Evolutionary conservation across 2,888 invertebrate genomes (phyloP).

Genomic region (Horisme vitalbata): DNA sequence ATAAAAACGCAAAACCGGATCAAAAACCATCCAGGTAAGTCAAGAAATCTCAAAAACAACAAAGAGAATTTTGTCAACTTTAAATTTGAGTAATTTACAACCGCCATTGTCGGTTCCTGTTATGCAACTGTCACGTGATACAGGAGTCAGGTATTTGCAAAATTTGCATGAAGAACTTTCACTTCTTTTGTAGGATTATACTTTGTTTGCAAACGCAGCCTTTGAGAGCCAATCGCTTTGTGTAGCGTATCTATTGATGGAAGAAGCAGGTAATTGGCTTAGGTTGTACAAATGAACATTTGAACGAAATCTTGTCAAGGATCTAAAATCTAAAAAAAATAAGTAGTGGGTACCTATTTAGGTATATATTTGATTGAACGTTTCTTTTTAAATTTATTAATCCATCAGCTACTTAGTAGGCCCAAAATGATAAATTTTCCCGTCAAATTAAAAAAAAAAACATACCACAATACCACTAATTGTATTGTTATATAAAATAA

Average conservation of each 20-base stretch:
- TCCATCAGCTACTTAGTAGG: too few relatives aligned
- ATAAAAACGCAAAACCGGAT: too few relatives aligned
- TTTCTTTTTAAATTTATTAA: too few relatives aligned
- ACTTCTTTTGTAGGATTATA: conserved; percentile 66
- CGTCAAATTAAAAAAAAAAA: too few relatives aligned
- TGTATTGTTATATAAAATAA: too few relatives aligned
- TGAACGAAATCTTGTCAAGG: too few relatives aligned
- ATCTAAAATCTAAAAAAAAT: too few relatives aligned
- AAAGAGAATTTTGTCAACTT: conserved; percentile 54
- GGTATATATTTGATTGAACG: too few relatives aligned
- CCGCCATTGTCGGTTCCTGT: conserved; percentile 54
- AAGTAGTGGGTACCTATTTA: too few relatives aligned
- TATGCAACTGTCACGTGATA: conserved; percentile 50
- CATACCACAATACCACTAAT: too few relatives aligned
- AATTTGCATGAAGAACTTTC: conserved; percentile 74
- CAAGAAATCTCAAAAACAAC: conserved; percentile 41
- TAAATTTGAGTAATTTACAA: conserved; percentile 58
- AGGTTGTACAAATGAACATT: not conserved
- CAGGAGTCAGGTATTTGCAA: conserved; percentile 39
- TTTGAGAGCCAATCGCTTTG: conserved; percentile 33
- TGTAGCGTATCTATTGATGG: conserved; percentile 2
- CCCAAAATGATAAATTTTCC: too few relatives aligned
- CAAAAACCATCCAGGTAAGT: conserved; percentile 34
- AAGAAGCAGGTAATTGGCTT: conserved; percentile 5
- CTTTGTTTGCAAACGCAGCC: conserved; percentile 47